These are phyloP conservation scores for Phaenicophaeus curvirostris DNA, from an alignment of 2,797 vertebrate genomes.

Conservation along the genomic window DNA sequence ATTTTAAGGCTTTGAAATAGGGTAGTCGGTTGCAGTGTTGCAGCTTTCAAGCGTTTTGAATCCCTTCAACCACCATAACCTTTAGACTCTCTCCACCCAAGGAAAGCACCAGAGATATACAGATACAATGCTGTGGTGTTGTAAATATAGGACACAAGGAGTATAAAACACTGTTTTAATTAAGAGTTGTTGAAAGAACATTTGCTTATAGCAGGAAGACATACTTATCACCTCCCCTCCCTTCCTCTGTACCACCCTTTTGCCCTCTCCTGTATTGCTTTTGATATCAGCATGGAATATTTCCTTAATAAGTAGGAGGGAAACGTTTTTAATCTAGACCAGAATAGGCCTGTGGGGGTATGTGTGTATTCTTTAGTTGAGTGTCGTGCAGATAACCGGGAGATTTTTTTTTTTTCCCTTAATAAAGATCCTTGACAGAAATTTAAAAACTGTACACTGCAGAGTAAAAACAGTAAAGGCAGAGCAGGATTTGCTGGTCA, in stretches of 20 bases:
- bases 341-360: conserved; percentile 52
- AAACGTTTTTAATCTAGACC: conserved; percentile 46
- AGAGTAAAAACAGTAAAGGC: conserved; percentile 13
- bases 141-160: conserved; percentile 20
- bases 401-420: conserved; percentile 4
- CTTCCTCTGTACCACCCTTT: not conserved
- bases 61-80: conserved; percentile 60
- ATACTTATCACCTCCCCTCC: conserved; percentile 24
- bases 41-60: conserved; percentile 48
- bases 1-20: conserved; percentile 56
- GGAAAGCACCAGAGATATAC: conserved; percentile 65
- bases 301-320: conserved; percentile 68
- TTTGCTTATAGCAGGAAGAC: not conserved
- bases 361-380: conserved; percentile 54
- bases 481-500: conserved; percentile 19
- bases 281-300: conserved; percentile 17
- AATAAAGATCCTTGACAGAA: conserved; percentile 24
- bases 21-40: conserved; percentile 44
- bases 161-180: conserved; percentile 9
- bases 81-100: conserved; percentile 65
- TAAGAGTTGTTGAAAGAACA: not conserved
- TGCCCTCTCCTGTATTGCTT: not conserved
- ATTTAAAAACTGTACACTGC: conserved; percentile 43
- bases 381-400: conserved; percentile 24
- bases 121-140: not conserved